Base-by-base conservation (phyloP, 2,113 vertebrate genomes). In the Pseudonaja textilis region DNA sequence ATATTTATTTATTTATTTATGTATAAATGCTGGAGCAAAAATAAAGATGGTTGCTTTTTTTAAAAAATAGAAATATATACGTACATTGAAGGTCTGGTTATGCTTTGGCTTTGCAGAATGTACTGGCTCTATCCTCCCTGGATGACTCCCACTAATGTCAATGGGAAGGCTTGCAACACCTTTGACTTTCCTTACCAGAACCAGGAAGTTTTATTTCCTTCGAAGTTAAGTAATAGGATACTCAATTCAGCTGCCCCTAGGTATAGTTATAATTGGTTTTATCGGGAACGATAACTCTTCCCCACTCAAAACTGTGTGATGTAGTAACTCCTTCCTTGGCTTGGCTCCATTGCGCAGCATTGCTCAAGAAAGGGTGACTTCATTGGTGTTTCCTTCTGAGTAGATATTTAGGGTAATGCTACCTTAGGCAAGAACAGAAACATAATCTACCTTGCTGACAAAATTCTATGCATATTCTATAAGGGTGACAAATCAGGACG, bases 1-100 rank as follows among this genome's bases (percentile, higher is more conserved):
- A 98, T 99, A 99, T 99, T 99, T 99, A 99, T 99, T 98, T 98
- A 98, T 98, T 99, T 99, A 99, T 99, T 99, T 99, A 99, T 98
- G 97, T 97, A 94, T 97, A 98, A 97, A 98, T 98, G 94, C 25
- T 26, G 18, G 95, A 50, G 26, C 91, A 93, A 96, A 96, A 97
- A 96, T 97, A 97, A 97, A 97, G 92, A 90, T 95, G 91, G 47
- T 50, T 50, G 7, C 61, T 95, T 94, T 96, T 96, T n/a, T 39
- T 5, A 81, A 81, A 81, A 50, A 87, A 34, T 87, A 47, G 42
- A 26, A 26, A 86, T 86, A 25, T 45, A 22, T 23, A 12, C 1
- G 23, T 4, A 86, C 81, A 26, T 10, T 86, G 85, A 14, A 50
- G 3, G 16, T 87, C 47, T 52, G 86, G 12, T 14, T 42, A 42